Evolutionary conservation across 1,140 invertebrate genomes (phyloP).

Genomic region (Centruroides vittatus): DNA sequence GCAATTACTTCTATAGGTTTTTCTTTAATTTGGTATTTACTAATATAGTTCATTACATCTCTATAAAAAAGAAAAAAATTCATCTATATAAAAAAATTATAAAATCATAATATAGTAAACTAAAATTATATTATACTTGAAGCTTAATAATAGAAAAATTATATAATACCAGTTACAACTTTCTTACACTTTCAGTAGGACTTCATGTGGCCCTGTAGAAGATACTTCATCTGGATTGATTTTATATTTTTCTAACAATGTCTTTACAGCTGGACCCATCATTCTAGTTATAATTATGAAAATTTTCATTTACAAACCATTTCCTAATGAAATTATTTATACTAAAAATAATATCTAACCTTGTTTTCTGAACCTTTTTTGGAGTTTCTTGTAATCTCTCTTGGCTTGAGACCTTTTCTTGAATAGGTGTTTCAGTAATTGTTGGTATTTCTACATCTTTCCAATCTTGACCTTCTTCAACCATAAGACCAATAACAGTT

Average conservation of each 20-base stretch:
- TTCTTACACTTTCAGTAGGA: conserved; percentile 37
- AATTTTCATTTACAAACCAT: too few species aligned
- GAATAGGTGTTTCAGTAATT: neutral
- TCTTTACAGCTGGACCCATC: conserved; percentile 45
- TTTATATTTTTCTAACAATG: conserved; percentile 43
- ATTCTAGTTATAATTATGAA: neutral
- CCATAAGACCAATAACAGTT: conserved; percentile 74
- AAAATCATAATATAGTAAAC: neutral
- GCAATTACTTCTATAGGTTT: neutral
- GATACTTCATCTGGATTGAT: conserved; percentile 35
- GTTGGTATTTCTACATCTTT: conserved; percentile 38
- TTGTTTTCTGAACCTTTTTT: too few species aligned
- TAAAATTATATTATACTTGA: too few species aligned
- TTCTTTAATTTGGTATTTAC: conserved; percentile 24
- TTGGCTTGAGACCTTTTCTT: neutral
- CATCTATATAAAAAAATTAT: neutral
- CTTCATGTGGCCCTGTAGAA: conserved; percentile 41
- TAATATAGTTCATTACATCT: conserved; percentile 44
- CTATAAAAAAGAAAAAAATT: conserved; percentile 12
- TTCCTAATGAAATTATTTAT: too few species aligned
- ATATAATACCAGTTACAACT: neutral
- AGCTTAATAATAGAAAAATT: neutral
- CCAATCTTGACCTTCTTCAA: conserved; percentile 60
- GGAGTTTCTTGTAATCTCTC: too few species aligned
- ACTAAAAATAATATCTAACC: too few species aligned